Conservation (phyloP, 2,888 invertebrate genomes). For the Linnaemya tessellans region DNA sequence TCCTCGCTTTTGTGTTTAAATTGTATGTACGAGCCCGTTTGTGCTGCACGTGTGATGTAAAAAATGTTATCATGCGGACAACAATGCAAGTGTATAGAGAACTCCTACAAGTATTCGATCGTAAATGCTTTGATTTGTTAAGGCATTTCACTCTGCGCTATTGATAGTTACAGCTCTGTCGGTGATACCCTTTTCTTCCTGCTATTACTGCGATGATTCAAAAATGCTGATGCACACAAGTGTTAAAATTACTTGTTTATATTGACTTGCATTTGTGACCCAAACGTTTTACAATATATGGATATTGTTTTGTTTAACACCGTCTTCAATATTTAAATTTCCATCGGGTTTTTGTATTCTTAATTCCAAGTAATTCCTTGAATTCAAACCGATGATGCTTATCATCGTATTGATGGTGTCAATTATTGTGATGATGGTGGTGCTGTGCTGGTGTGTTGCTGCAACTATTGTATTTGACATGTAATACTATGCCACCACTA, state of each 20-base stretch:
- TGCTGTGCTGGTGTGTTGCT: conserved; percentile 15
- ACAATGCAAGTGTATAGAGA: conserved; percentile 19
- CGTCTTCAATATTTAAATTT: conserved; percentile 40
- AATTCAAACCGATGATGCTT: conserved; percentile 31
- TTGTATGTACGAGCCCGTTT: background rate
- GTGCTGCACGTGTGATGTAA: conserved; percentile 54
- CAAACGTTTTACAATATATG: background rate
- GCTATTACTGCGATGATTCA: background rate
- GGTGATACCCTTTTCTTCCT: background rate
- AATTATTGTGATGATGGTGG: conserved; percentile 45
- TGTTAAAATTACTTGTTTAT: conserved; percentile 68
- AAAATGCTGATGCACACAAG: conserved; percentile 54
- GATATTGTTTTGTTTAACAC: conserved; percentile 26
- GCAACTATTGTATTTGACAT: conserved; percentile 53
- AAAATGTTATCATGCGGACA: conserved; percentile 30
- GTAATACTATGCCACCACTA: conserved; percentile 70
- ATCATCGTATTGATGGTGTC: conserved; percentile 35
- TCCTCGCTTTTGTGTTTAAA: conserved; percentile 20
- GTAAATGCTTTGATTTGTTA: conserved; percentile 26
- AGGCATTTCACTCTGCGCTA: background rate
- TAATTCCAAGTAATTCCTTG: conserved; percentile 56
- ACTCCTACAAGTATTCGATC: conserved; percentile 12
- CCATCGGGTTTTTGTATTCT: conserved; percentile 33
- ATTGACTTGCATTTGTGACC: conserved; percentile 43
- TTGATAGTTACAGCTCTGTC: background rate